These are phyloP conservation scores for Cerceris ruficornis DNA, from an alignment of 2,888 invertebrate species.

Conservation along the genomic window DNA sequence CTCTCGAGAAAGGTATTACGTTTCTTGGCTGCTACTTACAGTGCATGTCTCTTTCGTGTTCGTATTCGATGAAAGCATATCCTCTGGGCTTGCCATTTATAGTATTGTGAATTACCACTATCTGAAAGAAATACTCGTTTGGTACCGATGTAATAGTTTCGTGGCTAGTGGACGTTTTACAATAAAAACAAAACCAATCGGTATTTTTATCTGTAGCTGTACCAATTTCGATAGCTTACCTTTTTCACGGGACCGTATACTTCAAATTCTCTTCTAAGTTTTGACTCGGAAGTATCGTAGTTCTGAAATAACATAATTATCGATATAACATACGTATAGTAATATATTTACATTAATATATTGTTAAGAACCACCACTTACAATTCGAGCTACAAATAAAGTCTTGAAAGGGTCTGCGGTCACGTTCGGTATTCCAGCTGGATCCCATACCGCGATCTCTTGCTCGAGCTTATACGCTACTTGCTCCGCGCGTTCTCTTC, in stretches of 20 bases:
- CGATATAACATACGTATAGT: not conserved
- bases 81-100: conserved; percentile 97
- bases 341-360: not conserved
- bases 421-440: conserved; percentile 88
- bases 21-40: conserved; percentile 88
- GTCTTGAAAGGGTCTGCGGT: conserved; percentile 98
- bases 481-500: conserved; percentile 97
- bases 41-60: conserved; percentile 99
- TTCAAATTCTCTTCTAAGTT: conserved; percentile 98
- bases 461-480: conserved; percentile 99
- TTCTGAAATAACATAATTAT: conserved; percentile 86
- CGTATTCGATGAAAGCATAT: conserved; percentile 99
- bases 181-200: not conserved
- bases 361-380: conserved; percentile 83
- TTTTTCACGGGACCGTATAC: conserved; percentile 98
- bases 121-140: conserved; percentile 87
- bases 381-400: conserved; percentile 97
- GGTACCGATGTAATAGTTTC: too few species aligned
- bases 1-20: conserved; percentile 52
- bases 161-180: too few species aligned
- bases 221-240: conserved; percentile 83
- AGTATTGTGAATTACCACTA: conserved; percentile 93
- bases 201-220: not conserved
- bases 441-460: conserved; percentile 98
- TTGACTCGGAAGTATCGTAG: conserved; percentile 99